A percentile compares a stretch with the other conserved stretches of the same genome.
phyloP scores from a whole-genome alignment of 1,140 invertebrate species.

The Lepidurus apus region DNA sequence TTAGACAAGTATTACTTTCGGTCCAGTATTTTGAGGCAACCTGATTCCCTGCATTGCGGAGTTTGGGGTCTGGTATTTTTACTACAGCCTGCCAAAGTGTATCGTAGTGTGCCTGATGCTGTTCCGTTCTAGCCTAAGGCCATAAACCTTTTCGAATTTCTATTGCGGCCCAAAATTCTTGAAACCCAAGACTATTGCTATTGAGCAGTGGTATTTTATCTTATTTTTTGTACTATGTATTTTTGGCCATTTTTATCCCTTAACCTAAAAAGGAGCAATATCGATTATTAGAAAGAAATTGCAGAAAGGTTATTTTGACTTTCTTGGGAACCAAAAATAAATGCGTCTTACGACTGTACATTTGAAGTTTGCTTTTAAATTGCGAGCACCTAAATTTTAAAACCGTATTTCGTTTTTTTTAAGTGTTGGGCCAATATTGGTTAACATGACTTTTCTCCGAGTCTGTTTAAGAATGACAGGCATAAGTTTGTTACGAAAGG shows the following conservation, averaged over 20 bases:
- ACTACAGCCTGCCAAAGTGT: not conserved
- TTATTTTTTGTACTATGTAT: too few relatives aligned
- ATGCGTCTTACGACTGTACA: too few relatives aligned
- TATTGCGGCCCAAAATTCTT: not conserved
- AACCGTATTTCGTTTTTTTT: too few relatives aligned
- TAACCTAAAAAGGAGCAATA: too few relatives aligned
- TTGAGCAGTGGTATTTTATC: too few relatives aligned
- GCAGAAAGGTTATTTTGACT: too few relatives aligned
- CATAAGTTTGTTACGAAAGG: not conserved
- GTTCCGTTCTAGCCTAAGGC: not conserved
- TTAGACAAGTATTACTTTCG: not conserved
- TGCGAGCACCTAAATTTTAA: too few relatives aligned
- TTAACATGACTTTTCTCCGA: not conserved
- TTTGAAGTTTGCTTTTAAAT: too few relatives aligned
- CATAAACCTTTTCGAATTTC: not conserved
- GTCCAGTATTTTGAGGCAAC: not conserved
- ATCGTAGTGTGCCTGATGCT: not conserved
- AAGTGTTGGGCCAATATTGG: not conserved
- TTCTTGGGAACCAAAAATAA: too few relatives aligned
- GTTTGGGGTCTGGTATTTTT: not conserved
- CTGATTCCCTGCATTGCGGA: conserved; percentile 9
- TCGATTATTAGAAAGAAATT: too few relatives aligned
- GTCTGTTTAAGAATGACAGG: not conserved
- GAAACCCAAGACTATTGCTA: too few relatives aligned
- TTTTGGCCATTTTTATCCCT: too few relatives aligned